A percentile compares a stretch with the other conserved stretches of the same genome.
Evolutionary conservation across 2,797 vertebrate genomes (phyloP).

Genomic region (Anguilla marmorata): DNA sequence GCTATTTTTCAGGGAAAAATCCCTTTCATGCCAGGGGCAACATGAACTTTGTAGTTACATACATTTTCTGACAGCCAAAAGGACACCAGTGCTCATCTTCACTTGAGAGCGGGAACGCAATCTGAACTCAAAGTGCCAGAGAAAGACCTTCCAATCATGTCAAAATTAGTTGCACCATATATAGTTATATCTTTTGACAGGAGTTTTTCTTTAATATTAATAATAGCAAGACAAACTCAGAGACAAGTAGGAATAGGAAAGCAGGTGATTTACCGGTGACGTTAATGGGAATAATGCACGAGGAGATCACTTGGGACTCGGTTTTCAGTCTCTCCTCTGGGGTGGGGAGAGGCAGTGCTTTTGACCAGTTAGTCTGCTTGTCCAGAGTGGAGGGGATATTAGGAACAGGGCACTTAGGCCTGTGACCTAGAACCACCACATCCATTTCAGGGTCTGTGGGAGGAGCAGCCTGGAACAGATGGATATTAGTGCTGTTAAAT

Average conservation of each 20-base stretch:
- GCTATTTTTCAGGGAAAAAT: background rate
- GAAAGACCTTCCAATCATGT: background rate
- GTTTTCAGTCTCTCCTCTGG: slow-evolving; percentile 97
- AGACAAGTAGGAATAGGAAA: slow-evolving; percentile 22
- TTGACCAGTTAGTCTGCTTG: slow-evolving; percentile 99
- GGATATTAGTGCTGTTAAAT: slow-evolving; percentile 51
- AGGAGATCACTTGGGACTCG: slow-evolving; percentile 89
- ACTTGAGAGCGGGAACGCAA: background rate
- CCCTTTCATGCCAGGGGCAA: background rate
- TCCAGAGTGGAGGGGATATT: slow-evolving; percentile 96
- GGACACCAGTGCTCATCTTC: background rate
- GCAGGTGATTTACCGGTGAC: slow-evolving; percentile 85
- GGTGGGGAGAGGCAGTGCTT: slow-evolving; percentile 92
- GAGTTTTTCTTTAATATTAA: slow-evolving; percentile 7
- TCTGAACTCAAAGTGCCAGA: background rate
- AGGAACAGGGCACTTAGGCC: slow-evolving; percentile 90
- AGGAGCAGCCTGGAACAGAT: slow-evolving; percentile 83
- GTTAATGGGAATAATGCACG: slow-evolving; percentile 97
- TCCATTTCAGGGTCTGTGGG: slow-evolving; percentile 84
- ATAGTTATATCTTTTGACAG: background rate
- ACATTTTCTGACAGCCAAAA: background rate
- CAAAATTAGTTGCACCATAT: background rate
- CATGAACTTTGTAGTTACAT: background rate
- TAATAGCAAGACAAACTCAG: slow-evolving; percentile 5
- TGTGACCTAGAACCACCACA: slow-evolving; percentile 85